phyloP scores from a whole-genome alignment of 2,113 vertebrate genomes.

The Callaeas wilsoni region DNA sequence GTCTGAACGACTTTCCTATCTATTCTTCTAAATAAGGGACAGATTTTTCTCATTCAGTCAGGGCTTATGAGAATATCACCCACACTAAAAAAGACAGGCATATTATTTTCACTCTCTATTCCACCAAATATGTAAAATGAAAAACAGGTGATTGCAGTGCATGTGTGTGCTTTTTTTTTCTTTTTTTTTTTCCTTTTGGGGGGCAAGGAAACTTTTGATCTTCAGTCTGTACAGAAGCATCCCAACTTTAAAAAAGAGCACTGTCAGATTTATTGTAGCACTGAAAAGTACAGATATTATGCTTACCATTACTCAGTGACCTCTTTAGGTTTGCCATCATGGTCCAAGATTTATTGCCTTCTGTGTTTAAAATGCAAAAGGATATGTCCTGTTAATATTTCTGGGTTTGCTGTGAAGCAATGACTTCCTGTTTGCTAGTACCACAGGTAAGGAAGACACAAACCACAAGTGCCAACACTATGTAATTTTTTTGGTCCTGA shows the following conservation, averaged over 20 bases:
- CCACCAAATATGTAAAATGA: constrained; percentile 66
- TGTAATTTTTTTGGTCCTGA: constrained; percentile 75
- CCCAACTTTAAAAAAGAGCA: constrained; percentile 56
- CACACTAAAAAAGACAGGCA: constrained; percentile 33
- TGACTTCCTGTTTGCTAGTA: constrained; percentile 75
- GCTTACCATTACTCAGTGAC: constrained; percentile 76
- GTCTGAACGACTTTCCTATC: background rate
- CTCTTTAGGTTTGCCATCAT: constrained; percentile 75
- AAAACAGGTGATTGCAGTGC: constrained; percentile 72
- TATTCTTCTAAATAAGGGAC: constrained; percentile 23
- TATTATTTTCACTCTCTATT: constrained; percentile 44
- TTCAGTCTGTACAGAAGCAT: constrained; percentile 74
- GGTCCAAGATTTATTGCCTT: constrained; percentile 71
- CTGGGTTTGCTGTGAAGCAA: constrained; percentile 59
- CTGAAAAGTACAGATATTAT: constrained; percentile 79
- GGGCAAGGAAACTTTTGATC: constrained; percentile 74
- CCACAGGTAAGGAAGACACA: constrained; percentile 79
- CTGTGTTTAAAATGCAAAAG: constrained; percentile 72
- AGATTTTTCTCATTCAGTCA: constrained; percentile 47
- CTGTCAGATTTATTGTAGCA: constrained; percentile 78
- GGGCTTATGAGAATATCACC: constrained; percentile 68
- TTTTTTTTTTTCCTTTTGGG: background rate
- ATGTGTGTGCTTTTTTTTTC: background rate
- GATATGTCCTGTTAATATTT: constrained; percentile 76
- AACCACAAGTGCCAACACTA: constrained; percentile 77